These are phyloP conservation scores for Akabosia matsudoensis DNA, from an alignment of 1,140 invertebrate species.

Conservation along the genomic window DNA sequence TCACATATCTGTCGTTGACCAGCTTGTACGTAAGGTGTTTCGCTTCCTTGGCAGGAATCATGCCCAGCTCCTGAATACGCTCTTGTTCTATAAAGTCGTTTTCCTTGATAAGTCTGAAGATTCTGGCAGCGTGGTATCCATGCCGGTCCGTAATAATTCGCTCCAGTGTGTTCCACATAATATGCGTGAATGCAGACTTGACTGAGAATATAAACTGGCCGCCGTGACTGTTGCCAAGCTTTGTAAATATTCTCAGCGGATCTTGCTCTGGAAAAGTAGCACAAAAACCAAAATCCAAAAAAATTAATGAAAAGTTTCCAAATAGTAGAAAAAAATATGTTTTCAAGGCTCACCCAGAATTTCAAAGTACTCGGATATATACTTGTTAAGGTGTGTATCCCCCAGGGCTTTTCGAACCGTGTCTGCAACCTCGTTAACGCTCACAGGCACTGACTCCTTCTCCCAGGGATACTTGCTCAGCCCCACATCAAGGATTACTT, in stretches of 20 bases:
- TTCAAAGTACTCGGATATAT: slow-evolving; percentile 33
- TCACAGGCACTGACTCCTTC: slow-evolving; percentile 13
- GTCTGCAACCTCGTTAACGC: slow-evolving; percentile 30
- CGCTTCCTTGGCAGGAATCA: slow-evolving; percentile 46
- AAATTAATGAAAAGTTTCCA: not conserved
- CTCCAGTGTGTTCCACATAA: slow-evolving; percentile 40
- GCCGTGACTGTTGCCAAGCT: slow-evolving; percentile 16
- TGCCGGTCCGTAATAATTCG: slow-evolving; percentile 40
- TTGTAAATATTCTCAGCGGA: slow-evolving; percentile 27
- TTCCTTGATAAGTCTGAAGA: slow-evolving; percentile 44
- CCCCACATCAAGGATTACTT: slow-evolving; percentile 15
- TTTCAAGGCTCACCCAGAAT: slow-evolving; percentile 37
- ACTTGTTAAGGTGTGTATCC: not conserved
- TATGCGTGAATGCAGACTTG: slow-evolving; percentile 26
- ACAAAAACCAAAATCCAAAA: not conserved
- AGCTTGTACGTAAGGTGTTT: slow-evolving; percentile 44
- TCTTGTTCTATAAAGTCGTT: slow-evolving; percentile 46
- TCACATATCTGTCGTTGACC: slow-evolving; percentile 43
- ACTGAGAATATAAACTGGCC: slow-evolving; percentile 33
- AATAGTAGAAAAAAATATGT: no score
- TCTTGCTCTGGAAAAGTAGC: slow-evolving; percentile 15
- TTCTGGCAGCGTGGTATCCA: slow-evolving; percentile 41
- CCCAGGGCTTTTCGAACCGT: slow-evolving; percentile 1
- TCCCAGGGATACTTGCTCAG: not conserved
- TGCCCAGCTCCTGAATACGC: slow-evolving; percentile 39